Evolutionary conservation across 2,113 vertebrate genomes (phyloP), one percentile per base, ranked within the genome.

Genomic region (Aphyosemion australe): DNA sequence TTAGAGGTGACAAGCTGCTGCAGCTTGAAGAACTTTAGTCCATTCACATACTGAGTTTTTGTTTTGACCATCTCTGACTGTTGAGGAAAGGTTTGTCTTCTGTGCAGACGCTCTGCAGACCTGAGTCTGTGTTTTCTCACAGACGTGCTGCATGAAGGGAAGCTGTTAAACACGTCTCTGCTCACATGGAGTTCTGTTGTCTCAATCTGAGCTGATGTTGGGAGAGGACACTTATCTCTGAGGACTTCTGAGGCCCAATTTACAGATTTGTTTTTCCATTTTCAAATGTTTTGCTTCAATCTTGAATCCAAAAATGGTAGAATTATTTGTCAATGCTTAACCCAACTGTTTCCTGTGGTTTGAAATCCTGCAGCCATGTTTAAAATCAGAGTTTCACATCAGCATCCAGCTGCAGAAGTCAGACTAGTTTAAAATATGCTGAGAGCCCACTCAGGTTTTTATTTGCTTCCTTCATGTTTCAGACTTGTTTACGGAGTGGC

Each of bases 91-190:
- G 3, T 26, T 26, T 84, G 55, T 65, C 80, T 82, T 82, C 70
- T 54, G 53, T 8, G 20, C 67, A 83, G 90, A 92, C 69, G 54
- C 68, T 86, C 58, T 34, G 76, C 90, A 90, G 89, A 83, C 63
- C 21, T 48, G 13, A 41, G 31, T 79, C 90, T 91, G 89, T 53
- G 72, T 76, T 88, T 83, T 61, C 65, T 92, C 90, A 85, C 69
- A 75, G 75, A 55, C 77, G 69, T 48, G 57, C 70, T 61, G 70
- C 65, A 83, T 54, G 66, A 61, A 66, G 69, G n/a, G 66, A 64
- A 66, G 69, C 73, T 74, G 72, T 84, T 81, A 84, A 80, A 82
- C 73, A 31, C 14, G 50, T 47, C 56, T 50, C 51, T 58, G 58
- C 61, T 58, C 41, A 41, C 63, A 69, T 71, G 51, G 52, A 70